Base-by-base conservation (phyloP, 2,888 invertebrate species). In the Cerastoderma edule region DNA sequence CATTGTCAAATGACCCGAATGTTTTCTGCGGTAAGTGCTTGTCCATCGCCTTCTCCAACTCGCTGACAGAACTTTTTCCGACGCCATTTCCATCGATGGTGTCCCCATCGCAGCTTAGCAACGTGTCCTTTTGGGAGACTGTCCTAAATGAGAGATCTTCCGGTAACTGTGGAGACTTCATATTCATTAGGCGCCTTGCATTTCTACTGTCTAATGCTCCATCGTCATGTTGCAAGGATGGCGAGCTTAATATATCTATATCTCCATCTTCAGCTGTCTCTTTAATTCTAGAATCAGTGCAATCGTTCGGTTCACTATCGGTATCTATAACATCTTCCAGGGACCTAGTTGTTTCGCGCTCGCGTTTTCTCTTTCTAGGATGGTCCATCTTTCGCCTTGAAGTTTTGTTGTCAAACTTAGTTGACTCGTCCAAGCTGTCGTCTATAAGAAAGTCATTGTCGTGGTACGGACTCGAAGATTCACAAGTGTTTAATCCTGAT, bases 1-100 rank as follows among this genome's bases (percentile, higher is more conserved):
- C 57, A 39, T 53, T 56, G 32, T 56, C 69, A 30, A 1, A 50
- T 22, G 39, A 35, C n/a, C 60, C 27, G 24, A 24, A 60, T 16
- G 60, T 33, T 39, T 68, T 72, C 56, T 74, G 44, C n/a, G 93
- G 93, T 73, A 98, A 94, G 93, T 98, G 98, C 91, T 98, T 98
- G 27, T 98, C 98, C 98, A 98, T 98, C 57, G 97, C 98, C 90
- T 98, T 97, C 93, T 98, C 98, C 85, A 98, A 94, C 89, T 98
- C 98, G 93, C 97, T 97, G 0, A 97, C 97, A 0, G 97, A 96
- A 76, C 75, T 86, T 30, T 83, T 77, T 35, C 63, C 65, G 24
- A 66, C 57, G 16, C 30, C 48, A 67, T 54, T 65, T 24, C 32
- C 33, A 60, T 54, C 39, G 3, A n/a, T 27, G 13, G 46, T 63